A percentile compares a stretch with the other conserved stretches of the same genome.
Evolutionary conservation across 2,113 vertebrate species (phyloP).

Genomic region (Tiliqua scincoides): DNA sequence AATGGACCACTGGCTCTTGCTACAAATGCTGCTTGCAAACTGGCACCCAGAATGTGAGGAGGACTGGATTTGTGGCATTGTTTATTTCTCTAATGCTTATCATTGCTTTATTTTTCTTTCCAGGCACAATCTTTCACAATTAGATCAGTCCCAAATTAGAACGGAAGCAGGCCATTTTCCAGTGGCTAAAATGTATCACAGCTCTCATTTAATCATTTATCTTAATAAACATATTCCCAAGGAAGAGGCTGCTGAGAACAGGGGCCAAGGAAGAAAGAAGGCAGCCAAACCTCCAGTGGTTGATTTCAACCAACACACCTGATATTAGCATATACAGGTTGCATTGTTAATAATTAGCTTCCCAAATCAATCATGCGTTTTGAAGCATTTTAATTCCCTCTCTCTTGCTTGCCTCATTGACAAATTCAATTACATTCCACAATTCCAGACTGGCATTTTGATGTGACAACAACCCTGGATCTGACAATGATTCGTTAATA

Average conservation of each 20-base stretch:
- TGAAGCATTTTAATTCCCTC: slow-evolving; percentile 53
- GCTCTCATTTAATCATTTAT: slow-evolving; percentile 63
- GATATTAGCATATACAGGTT: slow-evolving; percentile 66
- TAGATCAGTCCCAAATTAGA: slow-evolving; percentile 9
- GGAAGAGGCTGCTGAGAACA: slow-evolving; percentile 52
- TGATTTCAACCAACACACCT: slow-evolving; percentile 65
- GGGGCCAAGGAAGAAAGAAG: slow-evolving; percentile 39
- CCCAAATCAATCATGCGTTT: slow-evolving; percentile 47
- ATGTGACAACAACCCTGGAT: slow-evolving; percentile 41
- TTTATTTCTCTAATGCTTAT: slow-evolving; percentile 30
- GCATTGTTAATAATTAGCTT: slow-evolving; percentile 72
- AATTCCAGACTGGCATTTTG: slow-evolving; percentile 53
- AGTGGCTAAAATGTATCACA: slow-evolving; percentile 40
- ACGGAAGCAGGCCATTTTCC: slow-evolving; percentile 25
- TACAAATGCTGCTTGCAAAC: neutral
- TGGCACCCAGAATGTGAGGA: neutral
- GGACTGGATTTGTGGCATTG: neutral
- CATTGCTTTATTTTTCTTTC: slow-evolving; percentile 20
- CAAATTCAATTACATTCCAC: slow-evolving; percentile 61
- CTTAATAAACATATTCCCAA: slow-evolving; percentile 61
- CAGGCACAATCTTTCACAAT: slow-evolving; percentile 24
- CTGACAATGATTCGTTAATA: slow-evolving; percentile 48
- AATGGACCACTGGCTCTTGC: neutral
- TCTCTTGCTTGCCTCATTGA: slow-evolving; percentile 43
- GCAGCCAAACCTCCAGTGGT: slow-evolving; percentile 50